Evolutionary conservation across 2,888 invertebrate species (phyloP), one percentile per base, ranked within the genome.

Genomic region (Caenorhabditis sp.): DNA sequence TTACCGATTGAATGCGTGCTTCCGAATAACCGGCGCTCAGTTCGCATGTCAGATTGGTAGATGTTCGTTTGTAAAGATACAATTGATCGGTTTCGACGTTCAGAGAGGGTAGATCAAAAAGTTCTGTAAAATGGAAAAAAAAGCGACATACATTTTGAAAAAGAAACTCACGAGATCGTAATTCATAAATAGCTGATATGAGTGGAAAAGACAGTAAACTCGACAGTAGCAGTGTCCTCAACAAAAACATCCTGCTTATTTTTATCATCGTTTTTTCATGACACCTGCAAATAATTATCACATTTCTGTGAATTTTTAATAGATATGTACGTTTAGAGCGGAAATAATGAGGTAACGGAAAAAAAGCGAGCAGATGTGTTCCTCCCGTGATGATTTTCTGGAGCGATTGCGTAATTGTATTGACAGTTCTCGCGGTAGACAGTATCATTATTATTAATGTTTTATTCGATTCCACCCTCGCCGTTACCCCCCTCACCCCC

Each of bases 41-140:
- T 32, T 74, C 48, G 53, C 85, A 85, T 32, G 80, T 78, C 24
- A 85, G 63, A 39, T 77, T 75, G 0, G 82, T 81, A 1, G 79
- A 32, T 7, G 39, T 26, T 9, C 46, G 62, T 35, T 79, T 66
- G 26, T 77, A 70, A 11, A 85, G 75, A 52, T 82, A 85, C 2
- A 76, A 65, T 37, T 82, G 81, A 62, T 82, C 79, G 0, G 80
- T 68, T 8, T 74, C 48, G 11, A 85, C 75, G 27, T 63, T 59
- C 20, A 85, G 50, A 2, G 83, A 80, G 0, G 85, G 85, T 9
- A 85, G 68, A 30, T 83, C 83, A 61, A 79, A 84, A 2, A 76
- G 53, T 62, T 80, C 84, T 83, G 73, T 39, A 80, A 71, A 4
- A 22, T 9, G 4, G 22, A 22, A 3, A 11, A 37, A 3, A 3